Evolutionary conservation across 2,113 vertebrate genomes (phyloP).

Genomic region (Oreochromis spilurus): DNA sequence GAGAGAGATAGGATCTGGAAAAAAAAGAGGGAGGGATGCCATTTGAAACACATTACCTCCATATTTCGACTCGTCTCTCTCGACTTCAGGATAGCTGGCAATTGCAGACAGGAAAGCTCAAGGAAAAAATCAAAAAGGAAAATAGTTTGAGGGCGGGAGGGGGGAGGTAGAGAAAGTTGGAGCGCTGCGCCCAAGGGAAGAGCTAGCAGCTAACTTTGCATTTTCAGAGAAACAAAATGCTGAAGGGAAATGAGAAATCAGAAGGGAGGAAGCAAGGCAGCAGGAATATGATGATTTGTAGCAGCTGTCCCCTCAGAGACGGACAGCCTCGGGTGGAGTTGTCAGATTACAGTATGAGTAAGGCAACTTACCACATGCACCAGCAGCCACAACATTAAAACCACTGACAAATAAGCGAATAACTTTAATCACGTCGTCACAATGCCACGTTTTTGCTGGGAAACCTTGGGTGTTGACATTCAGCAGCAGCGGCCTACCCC

Average conservation of each 20-base stretch:
- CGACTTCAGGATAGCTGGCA: slow-evolving; percentile 1
- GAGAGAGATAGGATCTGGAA: neutral
- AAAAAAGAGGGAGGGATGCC: slow-evolving; percentile 8
- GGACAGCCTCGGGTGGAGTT: slow-evolving; percentile 29
- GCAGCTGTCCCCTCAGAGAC: slow-evolving; percentile 7
- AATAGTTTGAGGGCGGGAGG: neutral
- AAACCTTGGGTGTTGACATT: neutral
- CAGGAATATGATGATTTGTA: slow-evolving; percentile 27
- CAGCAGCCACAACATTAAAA: neutral
- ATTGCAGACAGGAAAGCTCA: slow-evolving; percentile 3
- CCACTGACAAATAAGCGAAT: neutral
- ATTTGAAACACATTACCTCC: slow-evolving; percentile 28
- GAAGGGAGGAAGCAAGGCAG: neutral
- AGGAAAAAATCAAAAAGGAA: neutral
- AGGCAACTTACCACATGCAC: neutral
- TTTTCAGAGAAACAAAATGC: slow-evolving; percentile 57
- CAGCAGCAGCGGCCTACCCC: neutral
- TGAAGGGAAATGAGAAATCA: slow-evolving; percentile 26
- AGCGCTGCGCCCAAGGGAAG: neutral
- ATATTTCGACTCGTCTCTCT: neutral
- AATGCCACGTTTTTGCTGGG: neutral
- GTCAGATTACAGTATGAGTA: slow-evolving; percentile 29
- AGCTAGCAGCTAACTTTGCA: slow-evolving; percentile 36
- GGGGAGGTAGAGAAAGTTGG: neutral
- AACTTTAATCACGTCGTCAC: neutral